Base-by-base conservation (phyloP, 2,113 vertebrate species). In the Lophius piscatorius region DNA sequence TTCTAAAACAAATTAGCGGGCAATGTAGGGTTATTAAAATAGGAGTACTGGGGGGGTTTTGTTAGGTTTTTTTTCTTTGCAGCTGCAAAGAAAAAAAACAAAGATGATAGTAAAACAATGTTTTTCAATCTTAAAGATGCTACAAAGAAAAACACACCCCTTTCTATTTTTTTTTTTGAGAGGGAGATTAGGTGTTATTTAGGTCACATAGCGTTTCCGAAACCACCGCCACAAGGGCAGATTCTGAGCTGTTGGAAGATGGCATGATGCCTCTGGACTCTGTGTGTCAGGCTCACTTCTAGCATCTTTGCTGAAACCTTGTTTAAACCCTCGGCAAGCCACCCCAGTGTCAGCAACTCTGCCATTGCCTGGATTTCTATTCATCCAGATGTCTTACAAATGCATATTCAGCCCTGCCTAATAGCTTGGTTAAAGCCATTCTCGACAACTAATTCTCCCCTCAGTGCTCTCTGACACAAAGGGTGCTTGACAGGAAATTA, bases 121-220 rank as follows among this genome's bases (percentile, higher is more conserved):
- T n/a, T n/a, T n/a, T n/a, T n/a, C n/a, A n/a, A n/a, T n/a, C n/a
- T 20, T 12, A 49, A 56, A 42, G 2, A 18, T 12, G 18, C 35
- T 13, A 5, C 39, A 24, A 1, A 11, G 2, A 14, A 5, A 1
- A 39, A 22, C 26, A 41, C 7, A 6, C 17, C 9, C 41, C 18
- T 45, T 58, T 59, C 5, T 59, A 35, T 60, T 29, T 35, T 11
- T 20, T 2, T 41, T 20, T 18, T 2, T 21, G 17, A 11, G 16
- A 14, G 14, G 26, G 17, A 13, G 22, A 40, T 47, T 31, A 39
- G 17, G 5, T 39, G 6, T 52, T 64, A 79, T 81, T 65, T 80
- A 70, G 77, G 72, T 83, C 63, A 77, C 34, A 8, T 18, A 40
- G 17, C 24, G 21, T 54, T 49, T 70, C 26, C 50, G n/a, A 59